Base-by-base conservation (phyloP, 2,888 invertebrate species). In the Drosophila dives region DNA sequence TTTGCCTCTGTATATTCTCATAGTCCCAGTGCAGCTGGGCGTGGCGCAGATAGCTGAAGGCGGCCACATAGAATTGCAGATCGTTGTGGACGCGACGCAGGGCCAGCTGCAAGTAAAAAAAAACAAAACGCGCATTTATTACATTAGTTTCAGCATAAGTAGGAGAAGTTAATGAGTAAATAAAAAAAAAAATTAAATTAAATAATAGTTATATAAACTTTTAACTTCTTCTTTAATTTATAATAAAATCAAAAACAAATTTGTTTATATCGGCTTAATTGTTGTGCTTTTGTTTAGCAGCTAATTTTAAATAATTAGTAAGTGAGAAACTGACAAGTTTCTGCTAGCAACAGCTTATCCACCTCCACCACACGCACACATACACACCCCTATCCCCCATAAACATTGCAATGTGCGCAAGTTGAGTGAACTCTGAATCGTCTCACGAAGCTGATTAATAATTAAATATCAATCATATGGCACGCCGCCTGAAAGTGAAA, bases 31-130 rank as follows among this genome's bases (percentile, higher is more conserved):
- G 69, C 5, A 85, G 29, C 62, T 91, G 89, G 40, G 86, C 84
- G n/a, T 85, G 83, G 0, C 75, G 80, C 48, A 92, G 63, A 58
- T 91, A 91, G 33, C 86, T 83, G 42, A 92, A 89, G 48, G 90
- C 75, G 54, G 89, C 92, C n/a, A 91, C 91, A 45, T 88, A 92
- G 4, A 90, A 76, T 58, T 92, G 92, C 36, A 91, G 60, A 42
- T 91, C 84, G 10, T 81, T 83, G 72, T 92, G 92, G 62, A 88
- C 87, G 45, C 83, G 86, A 3, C 83, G 87, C 55, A 92, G 69
- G 0, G 77, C 64, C 10, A 92, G 60, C 92, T 92, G 81, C 0
- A 86, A 77, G 26, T 15, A 34, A 29, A 26, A 29, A n/a, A 29
- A 11, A 42, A 15, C 54, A 33, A 20, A 33, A 10, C 15, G 11